Evolutionary conservation across 2,797 vertebrate genomes (phyloP).

Genomic region (Pachyuromys duprasi): DNA sequence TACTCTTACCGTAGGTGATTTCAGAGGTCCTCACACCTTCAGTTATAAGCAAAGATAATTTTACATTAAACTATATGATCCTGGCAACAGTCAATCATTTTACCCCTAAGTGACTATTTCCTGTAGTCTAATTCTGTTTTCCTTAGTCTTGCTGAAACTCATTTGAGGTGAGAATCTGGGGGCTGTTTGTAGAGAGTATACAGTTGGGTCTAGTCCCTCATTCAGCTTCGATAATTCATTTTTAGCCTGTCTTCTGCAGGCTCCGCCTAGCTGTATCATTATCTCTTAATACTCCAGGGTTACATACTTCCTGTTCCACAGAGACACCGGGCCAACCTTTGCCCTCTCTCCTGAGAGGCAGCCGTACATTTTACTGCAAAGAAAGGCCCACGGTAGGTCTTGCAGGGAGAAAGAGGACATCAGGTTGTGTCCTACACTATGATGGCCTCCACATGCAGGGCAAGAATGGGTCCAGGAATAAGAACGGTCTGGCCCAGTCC

Average conservation of each 20-base stretch:
- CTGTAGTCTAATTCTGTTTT: background rate
- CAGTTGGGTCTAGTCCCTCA: background rate
- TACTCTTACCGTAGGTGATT: background rate
- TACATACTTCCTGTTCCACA: background rate
- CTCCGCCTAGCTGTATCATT: background rate
- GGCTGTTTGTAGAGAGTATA: background rate
- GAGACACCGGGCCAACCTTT: background rate
- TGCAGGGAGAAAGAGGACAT: background rate
- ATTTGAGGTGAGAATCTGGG: background rate
- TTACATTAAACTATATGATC: background rate
- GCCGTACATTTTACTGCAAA: background rate
- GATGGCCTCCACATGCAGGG: too few relatives aligned
- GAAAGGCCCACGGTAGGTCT: background rate
- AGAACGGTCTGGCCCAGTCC: background rate
- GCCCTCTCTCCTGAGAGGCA: background rate
- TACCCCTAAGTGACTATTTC: background rate
- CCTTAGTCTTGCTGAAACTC: background rate
- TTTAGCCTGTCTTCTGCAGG: background rate
- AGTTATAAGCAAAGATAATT: background rate
- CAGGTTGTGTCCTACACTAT: too few relatives aligned
- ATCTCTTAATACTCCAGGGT: background rate
- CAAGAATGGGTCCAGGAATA: background rate
- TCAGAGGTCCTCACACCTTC: background rate
- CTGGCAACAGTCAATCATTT: background rate
- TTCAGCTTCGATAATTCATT: background rate